phyloP scores from a whole-genome alignment of 2,797 vertebrate genomes.

The Vireo griseus region DNA sequence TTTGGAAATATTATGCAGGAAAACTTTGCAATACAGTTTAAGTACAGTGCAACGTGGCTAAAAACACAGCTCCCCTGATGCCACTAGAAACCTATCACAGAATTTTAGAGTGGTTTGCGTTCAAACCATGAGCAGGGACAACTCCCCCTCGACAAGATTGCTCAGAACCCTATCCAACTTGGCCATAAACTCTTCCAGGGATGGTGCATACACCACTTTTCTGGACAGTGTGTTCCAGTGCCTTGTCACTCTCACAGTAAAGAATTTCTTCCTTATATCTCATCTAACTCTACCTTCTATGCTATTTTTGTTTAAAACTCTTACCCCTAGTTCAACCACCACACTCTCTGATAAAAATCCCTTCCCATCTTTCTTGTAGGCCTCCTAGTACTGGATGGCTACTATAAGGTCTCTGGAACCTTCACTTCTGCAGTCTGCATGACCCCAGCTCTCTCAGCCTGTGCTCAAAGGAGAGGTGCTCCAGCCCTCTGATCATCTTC shows the following conservation, averaged over 20 bases:
- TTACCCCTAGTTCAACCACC: neutral
- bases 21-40: neutral
- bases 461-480: neutral
- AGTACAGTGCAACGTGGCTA: neutral
- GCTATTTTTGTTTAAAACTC: neutral
- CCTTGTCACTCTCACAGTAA: neutral
- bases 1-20: neutral
- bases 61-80: neutral
- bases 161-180: neutral
- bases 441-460: neutral
- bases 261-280: neutral
- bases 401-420: rapidly evolving
- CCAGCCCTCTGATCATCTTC: neutral
- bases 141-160: neutral
- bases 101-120: neutral
- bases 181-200: neutral
- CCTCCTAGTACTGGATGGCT: neutral
- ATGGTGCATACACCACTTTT: rapidly evolving
- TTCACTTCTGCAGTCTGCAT: neutral
- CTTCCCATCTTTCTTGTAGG: neutral
- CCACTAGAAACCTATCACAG: neutral
- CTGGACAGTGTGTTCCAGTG: neutral
- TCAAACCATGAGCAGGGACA: neutral
- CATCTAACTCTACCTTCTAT: neutral
- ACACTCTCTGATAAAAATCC: rapidly evolving